Evolutionary conservation across 2,888 invertebrate species (phyloP).

Genomic region (Drosophila multiciliata): DNA sequence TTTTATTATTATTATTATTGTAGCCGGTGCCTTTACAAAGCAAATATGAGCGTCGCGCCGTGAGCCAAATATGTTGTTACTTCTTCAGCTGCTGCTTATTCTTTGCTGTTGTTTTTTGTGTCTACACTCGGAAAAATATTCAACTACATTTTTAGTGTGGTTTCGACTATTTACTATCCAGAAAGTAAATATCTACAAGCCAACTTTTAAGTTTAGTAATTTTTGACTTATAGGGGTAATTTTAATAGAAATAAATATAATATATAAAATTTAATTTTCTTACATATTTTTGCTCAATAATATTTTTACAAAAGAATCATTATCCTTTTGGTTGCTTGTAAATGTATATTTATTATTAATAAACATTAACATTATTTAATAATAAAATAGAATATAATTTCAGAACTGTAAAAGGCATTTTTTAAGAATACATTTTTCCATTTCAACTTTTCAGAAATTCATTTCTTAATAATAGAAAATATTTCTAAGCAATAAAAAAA

Average conservation of each 20-base stretch:
- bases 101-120: not conserved
- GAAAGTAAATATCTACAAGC: not conserved
- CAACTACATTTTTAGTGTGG: not conserved
- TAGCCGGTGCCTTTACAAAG: constrained; percentile 70
- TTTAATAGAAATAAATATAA: no score
- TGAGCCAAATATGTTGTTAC: constrained; percentile 77
- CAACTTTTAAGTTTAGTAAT: no score
- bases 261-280: no score
- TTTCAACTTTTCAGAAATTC: no score
- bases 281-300: no score
- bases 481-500: not conserved
- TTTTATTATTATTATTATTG: constrained; percentile 71
- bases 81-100: constrained; percentile 37
- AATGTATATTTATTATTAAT: no score
- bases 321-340: no score
- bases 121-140: not conserved
- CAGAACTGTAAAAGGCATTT: no score
- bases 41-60: constrained; percentile 75
- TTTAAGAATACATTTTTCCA: not conserved
- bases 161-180: not conserved
- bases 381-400: no score
- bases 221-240: no score
- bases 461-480: not conserved
- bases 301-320: no score
- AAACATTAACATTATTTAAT: no score